Evolutionary conservation across 2,113 vertebrate species (phyloP).

Genomic region (Halcyon senegalensis): DNA sequence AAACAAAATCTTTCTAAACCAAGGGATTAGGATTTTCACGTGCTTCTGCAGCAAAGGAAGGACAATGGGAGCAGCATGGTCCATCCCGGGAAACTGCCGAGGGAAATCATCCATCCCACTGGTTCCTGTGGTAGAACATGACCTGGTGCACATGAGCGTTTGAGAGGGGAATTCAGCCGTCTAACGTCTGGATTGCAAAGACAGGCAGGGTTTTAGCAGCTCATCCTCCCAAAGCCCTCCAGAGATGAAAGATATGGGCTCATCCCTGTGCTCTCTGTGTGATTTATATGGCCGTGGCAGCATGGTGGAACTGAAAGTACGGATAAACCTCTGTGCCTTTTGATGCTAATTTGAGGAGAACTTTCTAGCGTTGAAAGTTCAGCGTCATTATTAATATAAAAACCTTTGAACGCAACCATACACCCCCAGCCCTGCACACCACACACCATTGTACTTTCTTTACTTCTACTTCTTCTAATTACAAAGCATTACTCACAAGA

Average conservation of each 20-base stretch:
- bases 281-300: background rate
- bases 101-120: background rate
- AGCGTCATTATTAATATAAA: slow-evolving; percentile 22
- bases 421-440: slow-evolving; percentile 40
- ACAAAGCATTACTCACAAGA: slow-evolving; percentile 58
- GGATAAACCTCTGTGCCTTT: background rate
- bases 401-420: background rate
- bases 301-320: background rate
- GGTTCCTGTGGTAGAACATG: background rate
- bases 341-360: background rate
- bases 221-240: background rate
- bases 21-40: fast-evolving
- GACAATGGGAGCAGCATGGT: background rate
- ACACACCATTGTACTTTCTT: slow-evolving; percentile 34
- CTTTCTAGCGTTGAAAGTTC: background rate
- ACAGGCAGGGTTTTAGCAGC: background rate
- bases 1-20: background rate
- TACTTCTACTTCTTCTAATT: slow-evolving; percentile 63
- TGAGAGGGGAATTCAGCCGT: background rate
- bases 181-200: background rate
- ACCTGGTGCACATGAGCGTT: background rate
- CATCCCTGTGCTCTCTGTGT: background rate
- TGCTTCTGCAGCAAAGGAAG: background rate
- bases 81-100: background rate
- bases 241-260: background rate